Evolutionary conservation across 2,797 vertebrate genomes (phyloP).

Genomic region (Agapornis canus): DNA sequence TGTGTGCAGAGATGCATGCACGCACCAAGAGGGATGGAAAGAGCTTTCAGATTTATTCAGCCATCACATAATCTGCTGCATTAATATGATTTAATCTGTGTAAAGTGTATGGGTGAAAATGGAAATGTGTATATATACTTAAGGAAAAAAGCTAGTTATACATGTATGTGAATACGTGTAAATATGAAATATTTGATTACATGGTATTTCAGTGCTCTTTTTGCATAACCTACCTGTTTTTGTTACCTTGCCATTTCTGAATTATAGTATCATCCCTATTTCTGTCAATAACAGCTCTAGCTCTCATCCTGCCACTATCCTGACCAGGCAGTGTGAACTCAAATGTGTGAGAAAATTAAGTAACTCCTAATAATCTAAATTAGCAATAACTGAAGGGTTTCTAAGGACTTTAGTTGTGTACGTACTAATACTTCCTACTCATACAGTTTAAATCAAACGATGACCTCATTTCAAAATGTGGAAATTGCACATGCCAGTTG

Average conservation of each 20-base stretch:
- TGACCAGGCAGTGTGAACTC: background rate
- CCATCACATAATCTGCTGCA: background rate
- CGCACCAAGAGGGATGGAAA: rapidly evolving
- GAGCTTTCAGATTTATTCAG: background rate
- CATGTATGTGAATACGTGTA: background rate
- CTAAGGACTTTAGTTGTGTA: background rate
- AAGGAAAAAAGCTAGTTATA: background rate
- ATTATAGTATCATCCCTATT: background rate
- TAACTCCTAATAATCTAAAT: background rate
- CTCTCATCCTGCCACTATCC: background rate
- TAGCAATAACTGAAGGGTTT: background rate
- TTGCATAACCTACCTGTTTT: background rate
- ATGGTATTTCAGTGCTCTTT: background rate
- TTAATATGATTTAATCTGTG: background rate
- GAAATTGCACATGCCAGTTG: background rate
- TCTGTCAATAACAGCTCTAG: background rate
- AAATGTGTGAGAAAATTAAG: background rate
- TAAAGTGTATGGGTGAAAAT: background rate
- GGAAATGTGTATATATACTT: background rate
- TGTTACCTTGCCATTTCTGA: background rate
- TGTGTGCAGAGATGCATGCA: rapidly evolving
- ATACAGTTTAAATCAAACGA: background rate
- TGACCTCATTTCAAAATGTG: background rate
- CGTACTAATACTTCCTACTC: background rate
- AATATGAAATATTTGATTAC: background rate